Base-by-base conservation (phyloP, 2,797 vertebrate genomes). In the Rhadinocentrus ornatus region DNA sequence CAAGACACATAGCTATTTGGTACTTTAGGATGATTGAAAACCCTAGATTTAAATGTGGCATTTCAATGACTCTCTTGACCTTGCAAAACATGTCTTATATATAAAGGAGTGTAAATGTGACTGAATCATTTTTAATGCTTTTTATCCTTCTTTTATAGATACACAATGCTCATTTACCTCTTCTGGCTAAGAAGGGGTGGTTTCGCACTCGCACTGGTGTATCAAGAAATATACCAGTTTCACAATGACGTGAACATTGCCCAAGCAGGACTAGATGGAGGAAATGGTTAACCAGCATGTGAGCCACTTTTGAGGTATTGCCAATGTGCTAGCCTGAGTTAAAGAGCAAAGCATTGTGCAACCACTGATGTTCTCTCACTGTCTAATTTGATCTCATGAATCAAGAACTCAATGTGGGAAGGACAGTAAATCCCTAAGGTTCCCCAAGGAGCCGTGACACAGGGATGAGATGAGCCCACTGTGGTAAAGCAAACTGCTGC, bases 321-420 rank as follows among this genome's bases (percentile, higher is more conserved):
- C 71, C 50, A 60, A 44, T 82, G 66, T 20, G 27, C 71, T 53
- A 60, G 82, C 85, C 75, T 78, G 52, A 75, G 66, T 85, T 80
- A 82, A 75, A 88, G 80, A 80, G 77, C 77, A 81, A 81, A 78
- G 72, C 69, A 69, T 81, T 88, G 84, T 77, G 77, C 70, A 65
- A 80, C 73, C 77, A 66, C 73, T 73, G 81, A 83, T 90, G 84
- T 77, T 90, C 83, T 62, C 73, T 68, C 73, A 20, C 77, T 53
- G 86, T 86, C 82, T 93, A 92, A 93, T 94, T 93, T 86, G 91
- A 93, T 92, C 88, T 66, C 66, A 46, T 89, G 85, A 93, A 93
- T 92, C 91, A 85, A 79, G 69, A 71, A 73, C 72, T 90, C 77
- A 81, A 81, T 88, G 80, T 74, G 80, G 76, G 74, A 73, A 83